phyloP scores from a whole-genome alignment of 1,140 invertebrate species.

The Eumaeus atala region DNA sequence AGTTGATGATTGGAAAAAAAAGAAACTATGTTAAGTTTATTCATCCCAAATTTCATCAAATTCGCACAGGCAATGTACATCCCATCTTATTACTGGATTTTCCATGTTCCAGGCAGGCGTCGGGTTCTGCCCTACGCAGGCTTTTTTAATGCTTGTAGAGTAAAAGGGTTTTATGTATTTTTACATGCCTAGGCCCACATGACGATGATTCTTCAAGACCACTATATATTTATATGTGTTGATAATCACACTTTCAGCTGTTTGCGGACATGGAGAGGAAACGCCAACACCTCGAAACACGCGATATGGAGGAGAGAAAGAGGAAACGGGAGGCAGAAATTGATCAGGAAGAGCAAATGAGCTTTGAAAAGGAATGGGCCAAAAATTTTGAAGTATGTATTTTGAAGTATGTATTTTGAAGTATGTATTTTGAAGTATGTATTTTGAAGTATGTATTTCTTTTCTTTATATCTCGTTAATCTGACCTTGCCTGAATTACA shows the following conservation, averaged over 20 bases:
- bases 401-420: background rate
- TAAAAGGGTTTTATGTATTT: background rate
- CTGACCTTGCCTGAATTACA: no score
- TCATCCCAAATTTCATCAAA: no score
- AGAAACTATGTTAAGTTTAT: no score
- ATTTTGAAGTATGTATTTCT: background rate
- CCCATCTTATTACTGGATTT: no score
- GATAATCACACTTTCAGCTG: slow-evolving; percentile 67
- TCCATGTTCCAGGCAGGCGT: no score
- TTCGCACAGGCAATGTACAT: no score
- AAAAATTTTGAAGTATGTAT: slow-evolving; percentile 93
- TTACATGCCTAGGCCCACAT: background rate
- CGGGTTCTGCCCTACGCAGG: no score
- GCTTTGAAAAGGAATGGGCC: slow-evolving; percentile 95
- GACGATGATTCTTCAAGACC: background rate
- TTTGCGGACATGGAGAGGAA: slow-evolving; percentile 97
- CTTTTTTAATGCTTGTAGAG: no score
- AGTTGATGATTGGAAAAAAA: no score
- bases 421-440: background rate
- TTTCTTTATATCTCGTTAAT: background rate
- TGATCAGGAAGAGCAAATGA: slow-evolving; percentile 91
- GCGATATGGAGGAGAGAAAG: slow-evolving; percentile 96
- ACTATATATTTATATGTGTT: background rate
- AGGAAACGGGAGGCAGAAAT: slow-evolving; percentile 95
- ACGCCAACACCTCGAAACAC: slow-evolving; percentile 86